These are phyloP conservation scores for Erithacus rubecula DNA, from an alignment of 2,797 vertebrate genomes.

Conservation along the genomic window DNA sequence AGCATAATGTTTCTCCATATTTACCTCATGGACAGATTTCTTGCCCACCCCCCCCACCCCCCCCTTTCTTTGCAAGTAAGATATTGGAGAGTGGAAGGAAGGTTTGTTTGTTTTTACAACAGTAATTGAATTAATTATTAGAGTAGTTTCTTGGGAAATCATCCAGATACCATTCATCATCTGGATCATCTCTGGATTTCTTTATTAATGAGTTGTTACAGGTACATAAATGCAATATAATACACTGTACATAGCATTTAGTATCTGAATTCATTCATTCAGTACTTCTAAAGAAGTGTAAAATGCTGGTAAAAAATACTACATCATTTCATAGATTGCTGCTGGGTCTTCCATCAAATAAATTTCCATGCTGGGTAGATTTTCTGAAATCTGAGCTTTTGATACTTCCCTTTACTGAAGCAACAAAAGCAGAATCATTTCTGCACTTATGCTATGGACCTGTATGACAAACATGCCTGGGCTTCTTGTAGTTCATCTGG, in stretches of 20 bases:
- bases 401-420: background rate
- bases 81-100: background rate
- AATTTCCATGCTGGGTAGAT: background rate
- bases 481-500: background rate
- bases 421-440: background rate
- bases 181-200: background rate
- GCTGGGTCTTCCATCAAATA: background rate
- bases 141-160: background rate
- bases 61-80: background rate
- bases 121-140: background rate
- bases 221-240: background rate
- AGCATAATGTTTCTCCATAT: background rate
- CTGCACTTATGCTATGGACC: background rate
- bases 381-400: background rate
- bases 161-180: background rate
- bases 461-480: background rate
- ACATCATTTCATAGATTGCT: background rate
- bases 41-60: rapidly evolving
- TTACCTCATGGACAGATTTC: background rate
- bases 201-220: background rate
- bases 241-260: background rate
- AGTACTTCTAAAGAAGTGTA: background rate
- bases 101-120: background rate
- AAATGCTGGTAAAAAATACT: background rate
- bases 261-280: background rate